Evolutionary conservation across 2,888 invertebrate species (phyloP).

Genomic region (Sesamia inferens): DNA sequence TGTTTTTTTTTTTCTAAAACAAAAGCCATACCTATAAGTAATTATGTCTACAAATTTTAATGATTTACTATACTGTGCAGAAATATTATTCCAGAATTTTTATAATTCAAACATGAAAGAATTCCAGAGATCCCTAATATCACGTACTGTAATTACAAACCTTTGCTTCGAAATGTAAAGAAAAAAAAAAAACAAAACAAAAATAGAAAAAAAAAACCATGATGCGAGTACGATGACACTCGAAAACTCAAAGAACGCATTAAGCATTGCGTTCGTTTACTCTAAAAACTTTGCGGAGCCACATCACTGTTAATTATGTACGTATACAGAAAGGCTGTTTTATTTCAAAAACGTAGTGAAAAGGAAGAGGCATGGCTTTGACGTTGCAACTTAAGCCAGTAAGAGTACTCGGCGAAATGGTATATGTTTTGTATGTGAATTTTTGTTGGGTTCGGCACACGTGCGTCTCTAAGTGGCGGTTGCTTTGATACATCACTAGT

Average conservation of each 20-base stretch:
- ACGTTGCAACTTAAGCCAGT: conserved; percentile 78
- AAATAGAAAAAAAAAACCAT: conserved; percentile 35
- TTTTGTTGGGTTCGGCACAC: conserved; percentile 67
- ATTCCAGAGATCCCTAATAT: conserved; percentile 24
- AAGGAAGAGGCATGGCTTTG: conserved; percentile 86
- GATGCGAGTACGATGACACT: conserved; percentile 52
- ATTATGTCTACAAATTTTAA: conserved; percentile 19
- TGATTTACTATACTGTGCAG: conserved; percentile 25
- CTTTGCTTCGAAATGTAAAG: conserved; percentile 27
- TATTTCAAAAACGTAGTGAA: conserved; percentile 83
- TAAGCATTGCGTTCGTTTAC: conserved; percentile 76
- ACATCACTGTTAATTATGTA: conserved; percentile 86
- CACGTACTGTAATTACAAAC: conserved; percentile 34
- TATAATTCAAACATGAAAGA: conserved; percentile 8
- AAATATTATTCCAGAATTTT: not conserved
- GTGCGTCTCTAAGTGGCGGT: conserved; percentile 69
- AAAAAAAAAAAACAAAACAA: conserved; percentile 26
- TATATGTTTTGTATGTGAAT: conserved; percentile 75
- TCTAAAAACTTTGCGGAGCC: conserved; percentile 75
- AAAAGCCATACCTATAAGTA: not conserved
- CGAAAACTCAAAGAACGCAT: conserved; percentile 78
- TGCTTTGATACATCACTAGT: conserved; percentile 64
- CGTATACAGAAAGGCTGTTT: conserved; percentile 71
- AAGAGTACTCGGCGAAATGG: conserved; percentile 76
- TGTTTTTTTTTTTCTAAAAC: not conserved